Evolutionary conservation across 2,888 invertebrate species (phyloP), one percentile per base, ranked within the genome.

Genomic region (Fabriciana adippe): DNA sequence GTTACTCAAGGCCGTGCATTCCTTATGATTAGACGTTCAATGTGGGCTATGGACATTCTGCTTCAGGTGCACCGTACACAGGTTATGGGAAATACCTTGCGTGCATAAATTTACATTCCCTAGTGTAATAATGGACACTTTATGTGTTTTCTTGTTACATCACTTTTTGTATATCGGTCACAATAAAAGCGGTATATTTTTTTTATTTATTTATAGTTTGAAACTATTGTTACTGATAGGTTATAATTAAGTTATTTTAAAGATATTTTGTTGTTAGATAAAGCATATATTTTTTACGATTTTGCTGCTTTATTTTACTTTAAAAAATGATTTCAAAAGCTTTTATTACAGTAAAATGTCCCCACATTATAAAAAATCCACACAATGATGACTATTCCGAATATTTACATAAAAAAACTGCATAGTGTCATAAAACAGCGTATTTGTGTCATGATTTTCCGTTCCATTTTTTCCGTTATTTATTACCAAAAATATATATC

Each of bases 401-500:
- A 50, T 48, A 61, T 55, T 55, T 61, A 13, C n/a, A 16, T 41
- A 54, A 16, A 50, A 66, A 60, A 54, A 47, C 45, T 53, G 48
- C 55, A 50, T n/a, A 66, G 59, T 66, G 64, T 66, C 57, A 66
- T 26, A 68, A 68, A 66, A 69, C 57, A 67, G 53, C 53, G 54
- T 63, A 63, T 57, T 45, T 48, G 41, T 51, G 57, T 60, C 41
- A 64, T 41, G 51, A 66, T 64, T 61, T 63, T 55, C 50, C 55
- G 51, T 56, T 18, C 41, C 31, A 59, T 60, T 63, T 66, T 70
- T 59, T 59, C 68, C 35, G 57, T 67, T 62, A 70, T 70, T 60
- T 70, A 68, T 70, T 68, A 69, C 55, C 26, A 54, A 71, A 72
- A 70, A 77, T 68, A 72, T 41, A 74, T 74, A 68, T 67, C 90